Percentiles rank a stretch among this genome's conserved stretches.
These are phyloP conservation scores for Tychaedon coryphoeus DNA, from an alignment of 2,113 vertebrate species.

Conservation along the genomic window DNA sequence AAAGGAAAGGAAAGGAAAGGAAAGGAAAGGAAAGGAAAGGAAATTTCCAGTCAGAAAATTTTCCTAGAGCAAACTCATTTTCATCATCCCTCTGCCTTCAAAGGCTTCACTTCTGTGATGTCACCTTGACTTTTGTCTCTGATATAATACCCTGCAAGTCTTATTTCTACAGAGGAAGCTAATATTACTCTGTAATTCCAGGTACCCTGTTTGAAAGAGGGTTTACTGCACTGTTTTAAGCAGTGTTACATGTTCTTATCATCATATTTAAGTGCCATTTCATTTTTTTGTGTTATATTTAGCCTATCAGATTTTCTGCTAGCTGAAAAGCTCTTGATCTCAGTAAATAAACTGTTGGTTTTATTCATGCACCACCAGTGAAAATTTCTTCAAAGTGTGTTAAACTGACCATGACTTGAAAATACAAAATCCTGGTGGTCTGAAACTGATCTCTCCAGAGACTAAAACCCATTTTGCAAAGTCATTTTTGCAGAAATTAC, in stretches of 20 bases:
- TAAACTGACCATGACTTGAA: background rate
- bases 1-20: background rate
- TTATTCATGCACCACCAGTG: background rate
- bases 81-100: background rate
- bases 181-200: background rate
- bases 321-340: background rate
- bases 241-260: background rate
- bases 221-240: background rate
- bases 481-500: background rate
- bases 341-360: background rate
- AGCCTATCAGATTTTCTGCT: background rate
- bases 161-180: background rate
- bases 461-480: background rate
- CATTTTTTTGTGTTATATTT: background rate
- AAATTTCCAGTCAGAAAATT: background rate
- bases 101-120: background rate
- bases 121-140: background rate
- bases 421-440: background rate
- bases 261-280: background rate
- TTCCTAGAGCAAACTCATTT: background rate
- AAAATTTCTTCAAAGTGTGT: background rate
- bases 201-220: background rate
- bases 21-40: fast-evolving
- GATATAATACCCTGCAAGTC: background rate
- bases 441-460: background rate